These are phyloP conservation scores for Glaucidium brasilianum DNA, from an alignment of 2,113 vertebrate genomes.

Conservation along the genomic window DNA sequence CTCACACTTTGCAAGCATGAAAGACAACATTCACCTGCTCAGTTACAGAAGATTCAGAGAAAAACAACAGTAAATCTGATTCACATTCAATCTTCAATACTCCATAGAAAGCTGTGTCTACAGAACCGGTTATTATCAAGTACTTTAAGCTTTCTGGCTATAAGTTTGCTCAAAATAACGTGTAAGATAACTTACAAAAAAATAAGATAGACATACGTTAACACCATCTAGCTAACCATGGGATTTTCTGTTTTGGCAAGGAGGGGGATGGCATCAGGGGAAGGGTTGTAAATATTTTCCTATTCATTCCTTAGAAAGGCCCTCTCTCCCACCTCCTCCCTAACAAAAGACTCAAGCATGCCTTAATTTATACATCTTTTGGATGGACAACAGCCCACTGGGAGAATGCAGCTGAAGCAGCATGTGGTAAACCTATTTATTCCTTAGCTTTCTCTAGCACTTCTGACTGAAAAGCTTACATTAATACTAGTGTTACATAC, in stretches of 20 bases:
- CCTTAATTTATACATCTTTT: conserved; percentile 33
- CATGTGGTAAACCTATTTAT: conserved; percentile 54
- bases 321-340: neutral
- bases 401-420: conserved; percentile 22
- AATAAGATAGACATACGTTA: neutral
- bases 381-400: neutral
- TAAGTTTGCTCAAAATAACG: neutral
- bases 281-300: neutral
- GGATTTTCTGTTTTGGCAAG: neutral
- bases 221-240: neutral
- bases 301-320: neutral
- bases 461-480: conserved; percentile 34
- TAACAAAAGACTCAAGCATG: conserved; percentile 21
- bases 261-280: neutral
- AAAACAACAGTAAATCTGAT: neutral
- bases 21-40: neutral
- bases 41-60: neutral
- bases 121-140: neutral
- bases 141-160: neutral
- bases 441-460: conserved; percentile 6
- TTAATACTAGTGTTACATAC: conserved; percentile 39
- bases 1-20: neutral
- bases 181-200: neutral
- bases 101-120: neutral
- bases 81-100: neutral